Conservation (phyloP, 2,888 invertebrate genomes). For the Calameuta idolon region DNA sequence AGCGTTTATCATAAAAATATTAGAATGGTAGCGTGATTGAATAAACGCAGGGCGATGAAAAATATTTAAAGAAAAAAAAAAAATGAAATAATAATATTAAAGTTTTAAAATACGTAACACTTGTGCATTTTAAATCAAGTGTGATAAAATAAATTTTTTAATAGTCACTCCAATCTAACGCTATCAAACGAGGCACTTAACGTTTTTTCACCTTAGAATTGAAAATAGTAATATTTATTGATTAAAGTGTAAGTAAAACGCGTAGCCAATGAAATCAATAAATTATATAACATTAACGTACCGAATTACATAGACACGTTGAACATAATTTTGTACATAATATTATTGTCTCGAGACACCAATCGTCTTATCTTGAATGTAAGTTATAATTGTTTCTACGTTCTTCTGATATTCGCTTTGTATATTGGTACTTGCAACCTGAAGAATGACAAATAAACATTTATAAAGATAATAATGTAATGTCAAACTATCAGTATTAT, state of each 20-base stretch:
- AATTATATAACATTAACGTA: constrained; percentile 27
- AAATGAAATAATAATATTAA: constrained; percentile 3
- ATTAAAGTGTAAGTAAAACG: constrained; percentile 14
- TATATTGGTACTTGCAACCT: constrained; percentile 31
- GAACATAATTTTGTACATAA: constrained; percentile 38
- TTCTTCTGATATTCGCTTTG: constrained; percentile 49
- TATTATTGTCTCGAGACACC: constrained; percentile 17
- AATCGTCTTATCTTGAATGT: constrained; percentile 39
- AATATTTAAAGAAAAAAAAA: not conserved
- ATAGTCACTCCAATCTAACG: not conserved
- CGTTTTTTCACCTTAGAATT: too few relatives aligned
- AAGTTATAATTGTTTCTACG: constrained; percentile 44
- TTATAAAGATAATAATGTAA: constrained; percentile 11
- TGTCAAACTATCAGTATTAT: not conserved
- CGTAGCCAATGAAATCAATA: constrained; percentile 15
- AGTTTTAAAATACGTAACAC: constrained; percentile 5
- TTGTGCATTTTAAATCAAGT: constrained; percentile 15
- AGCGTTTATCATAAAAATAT: constrained; percentile 11
- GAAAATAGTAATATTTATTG: not conserved
- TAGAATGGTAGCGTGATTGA: not conserved
- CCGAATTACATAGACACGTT: constrained; percentile 32
- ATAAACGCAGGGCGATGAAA: not conserved
- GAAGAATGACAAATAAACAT: constrained; percentile 23
- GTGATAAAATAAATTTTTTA: constrained; percentile 10
- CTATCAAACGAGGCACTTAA: too few relatives aligned